Evolutionary conservation across 2,797 vertebrate genomes (phyloP).

Genomic region (Setipinna tenuifilis): DNA sequence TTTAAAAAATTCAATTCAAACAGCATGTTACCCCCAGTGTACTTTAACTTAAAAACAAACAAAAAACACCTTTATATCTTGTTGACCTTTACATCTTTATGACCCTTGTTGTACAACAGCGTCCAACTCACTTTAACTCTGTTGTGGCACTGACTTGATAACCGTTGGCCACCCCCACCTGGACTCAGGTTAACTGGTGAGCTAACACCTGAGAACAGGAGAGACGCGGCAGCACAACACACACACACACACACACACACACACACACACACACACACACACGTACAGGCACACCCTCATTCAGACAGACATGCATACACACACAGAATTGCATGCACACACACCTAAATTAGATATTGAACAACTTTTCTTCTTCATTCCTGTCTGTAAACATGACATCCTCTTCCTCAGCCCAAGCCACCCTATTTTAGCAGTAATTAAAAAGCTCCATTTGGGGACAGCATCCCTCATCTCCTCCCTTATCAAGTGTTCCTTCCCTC

Average conservation of each 20-base stretch:
- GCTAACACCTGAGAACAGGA: too few relatives aligned
- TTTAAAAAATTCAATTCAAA: too few relatives aligned
- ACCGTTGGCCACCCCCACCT: too few relatives aligned
- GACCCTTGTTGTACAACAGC: too few relatives aligned
- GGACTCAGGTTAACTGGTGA: too few relatives aligned
- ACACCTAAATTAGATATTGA: not conserved
- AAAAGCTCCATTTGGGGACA: conserved; percentile 57
- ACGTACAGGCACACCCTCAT: not conserved
- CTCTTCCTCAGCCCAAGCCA: conserved; percentile 51
- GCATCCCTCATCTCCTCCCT: conserved; percentile 49
- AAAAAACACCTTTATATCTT: too few relatives aligned
- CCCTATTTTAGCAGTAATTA: conserved; percentile 56
- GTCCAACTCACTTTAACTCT: too few relatives aligned
- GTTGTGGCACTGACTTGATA: too few relatives aligned
- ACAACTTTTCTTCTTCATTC: not conserved
- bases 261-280: not conserved
- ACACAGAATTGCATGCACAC: conserved; percentile 27
- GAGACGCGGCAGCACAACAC: too few relatives aligned
- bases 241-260: not conserved
- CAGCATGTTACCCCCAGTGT: too few relatives aligned
- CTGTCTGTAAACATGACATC: conserved; percentile 46
- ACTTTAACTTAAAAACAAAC: too few relatives aligned
- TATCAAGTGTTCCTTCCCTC: conserved; percentile 55
- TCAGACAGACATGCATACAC: not conserved
- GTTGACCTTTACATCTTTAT: too few relatives aligned